Percentiles rank a stretch among this genome's conserved stretches.
Evolutionary conservation across 2,888 invertebrate genomes (phyloP).

Genomic region (Andrena minutula): DNA sequence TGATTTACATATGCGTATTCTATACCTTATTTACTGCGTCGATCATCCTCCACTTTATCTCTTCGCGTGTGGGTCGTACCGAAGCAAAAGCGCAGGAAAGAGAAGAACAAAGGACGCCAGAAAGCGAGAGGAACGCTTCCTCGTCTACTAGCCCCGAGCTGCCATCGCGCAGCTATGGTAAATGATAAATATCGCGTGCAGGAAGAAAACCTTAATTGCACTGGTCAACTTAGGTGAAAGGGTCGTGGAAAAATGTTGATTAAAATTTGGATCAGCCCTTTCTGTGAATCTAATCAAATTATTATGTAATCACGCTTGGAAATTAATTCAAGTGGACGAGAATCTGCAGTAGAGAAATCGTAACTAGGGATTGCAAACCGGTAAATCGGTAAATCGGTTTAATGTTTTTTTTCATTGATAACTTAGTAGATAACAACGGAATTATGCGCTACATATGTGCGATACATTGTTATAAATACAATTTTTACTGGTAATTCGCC

Average conservation of each 20-base stretch:
- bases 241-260: conserved; percentile 17
- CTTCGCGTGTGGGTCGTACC: conserved; percentile 73
- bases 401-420: too few relatives aligned
- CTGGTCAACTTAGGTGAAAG: background rate
- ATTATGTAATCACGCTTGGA: background rate
- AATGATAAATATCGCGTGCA: conserved; percentile 67
- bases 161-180: conserved; percentile 52
- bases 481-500: too few relatives aligned
- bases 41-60: conserved; percentile 82
- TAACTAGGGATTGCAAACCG: too few relatives aligned
- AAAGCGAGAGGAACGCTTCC: conserved; percentile 50
- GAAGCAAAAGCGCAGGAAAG: conserved; percentile 34
- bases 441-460: too few relatives aligned
- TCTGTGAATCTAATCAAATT: background rate
- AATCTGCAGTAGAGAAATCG: background rate
- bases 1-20: conserved; percentile 84
- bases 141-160: conserved; percentile 67
- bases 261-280: background rate
- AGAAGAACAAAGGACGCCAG: conserved; percentile 44
- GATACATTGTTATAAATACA: too few relatives aligned
- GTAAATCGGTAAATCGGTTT: too few relatives aligned
- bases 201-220: conserved; percentile 73
- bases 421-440: too few relatives aligned
- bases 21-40: conserved; percentile 83
- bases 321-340: background rate